Conservation (phyloP, 2,113 vertebrate genomes). For the Xenopus laevis region DNA sequence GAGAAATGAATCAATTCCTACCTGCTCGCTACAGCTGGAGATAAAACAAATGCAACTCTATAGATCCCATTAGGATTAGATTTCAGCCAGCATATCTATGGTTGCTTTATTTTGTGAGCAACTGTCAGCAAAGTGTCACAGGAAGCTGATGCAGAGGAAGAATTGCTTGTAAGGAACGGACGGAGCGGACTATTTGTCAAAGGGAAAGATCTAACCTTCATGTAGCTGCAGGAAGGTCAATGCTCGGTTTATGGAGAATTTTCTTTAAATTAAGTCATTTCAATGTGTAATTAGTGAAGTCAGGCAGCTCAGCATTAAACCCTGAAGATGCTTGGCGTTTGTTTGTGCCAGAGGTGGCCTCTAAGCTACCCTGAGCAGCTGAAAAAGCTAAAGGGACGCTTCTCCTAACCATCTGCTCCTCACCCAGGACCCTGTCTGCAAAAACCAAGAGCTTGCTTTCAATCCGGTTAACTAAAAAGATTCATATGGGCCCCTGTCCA, state of each 20-base stretch:
- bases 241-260: too few species aligned
- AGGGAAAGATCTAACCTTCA: not conserved
- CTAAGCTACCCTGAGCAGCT: conserved; percentile 71
- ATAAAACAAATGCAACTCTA: not conserved
- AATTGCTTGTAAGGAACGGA: not conserved
- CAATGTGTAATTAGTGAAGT: not conserved
- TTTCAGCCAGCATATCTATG: not conserved
- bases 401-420: conserved; percentile 65
- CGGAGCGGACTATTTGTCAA: not conserved
- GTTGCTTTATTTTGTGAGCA: not conserved
- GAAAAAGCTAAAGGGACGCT: conserved; percentile 69
- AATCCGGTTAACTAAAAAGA: conserved; percentile 86
- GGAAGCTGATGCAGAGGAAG: not conserved
- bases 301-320: conserved; percentile 53
- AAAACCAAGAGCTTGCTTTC: conserved; percentile 64
- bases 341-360: conserved; percentile 64
- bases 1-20: conserved; percentile 4
- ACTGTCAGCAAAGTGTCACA: not conserved
- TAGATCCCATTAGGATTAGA: not conserved
- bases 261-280: not conserved
- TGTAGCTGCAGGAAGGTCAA: too few species aligned
- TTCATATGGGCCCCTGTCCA: conserved; percentile 61
- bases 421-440: conserved; percentile 76
- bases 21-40: too few species aligned
- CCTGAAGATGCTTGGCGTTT: conserved; percentile 50